Evolutionary conservation across 2,888 invertebrate genomes (phyloP).

Genomic region (Philhelius pedissequus): DNA sequence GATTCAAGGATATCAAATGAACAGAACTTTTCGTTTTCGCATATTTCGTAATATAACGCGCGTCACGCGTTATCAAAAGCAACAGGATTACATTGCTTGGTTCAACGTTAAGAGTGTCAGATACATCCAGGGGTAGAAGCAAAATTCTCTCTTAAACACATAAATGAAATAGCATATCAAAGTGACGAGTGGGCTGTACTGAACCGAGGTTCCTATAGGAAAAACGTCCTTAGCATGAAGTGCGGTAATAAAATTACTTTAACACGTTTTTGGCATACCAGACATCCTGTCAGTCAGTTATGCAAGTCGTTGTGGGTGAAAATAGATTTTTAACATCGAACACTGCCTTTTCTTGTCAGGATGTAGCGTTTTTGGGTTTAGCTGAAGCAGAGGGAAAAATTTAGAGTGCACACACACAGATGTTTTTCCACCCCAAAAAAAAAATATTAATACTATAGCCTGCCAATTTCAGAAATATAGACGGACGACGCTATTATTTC

Average conservation of each 20-base stretch:
- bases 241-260: constrained; percentile 63
- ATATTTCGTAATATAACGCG: constrained; percentile 34
- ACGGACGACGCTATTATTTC: constrained; percentile 24
- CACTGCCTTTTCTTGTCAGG: neutral
- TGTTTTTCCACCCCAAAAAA: neutral
- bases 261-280: constrained; percentile 58
- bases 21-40: constrained; percentile 43
- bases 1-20: constrained; percentile 49
- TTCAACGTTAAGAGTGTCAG: neutral
- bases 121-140: neutral
- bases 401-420: constrained; percentile 14
- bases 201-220: neutral
- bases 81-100: constrained; percentile 21
- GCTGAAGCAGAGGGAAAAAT: neutral
- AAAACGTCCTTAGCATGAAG: constrained; percentile 50
- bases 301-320: neutral
- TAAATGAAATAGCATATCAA: constrained; percentile 51
- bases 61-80: constrained; percentile 15
- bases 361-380: neutral
- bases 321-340: constrained; percentile 31
- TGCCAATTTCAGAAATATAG: constrained; percentile 18
- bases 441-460: neutral
- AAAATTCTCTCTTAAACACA: constrained; percentile 9
- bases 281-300: constrained; percentile 31
- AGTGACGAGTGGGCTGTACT: constrained; percentile 1